These are phyloP conservation scores for Hemicrepidius hirtus DNA, from an alignment of 2,888 invertebrate species.

Conservation along the genomic window DNA sequence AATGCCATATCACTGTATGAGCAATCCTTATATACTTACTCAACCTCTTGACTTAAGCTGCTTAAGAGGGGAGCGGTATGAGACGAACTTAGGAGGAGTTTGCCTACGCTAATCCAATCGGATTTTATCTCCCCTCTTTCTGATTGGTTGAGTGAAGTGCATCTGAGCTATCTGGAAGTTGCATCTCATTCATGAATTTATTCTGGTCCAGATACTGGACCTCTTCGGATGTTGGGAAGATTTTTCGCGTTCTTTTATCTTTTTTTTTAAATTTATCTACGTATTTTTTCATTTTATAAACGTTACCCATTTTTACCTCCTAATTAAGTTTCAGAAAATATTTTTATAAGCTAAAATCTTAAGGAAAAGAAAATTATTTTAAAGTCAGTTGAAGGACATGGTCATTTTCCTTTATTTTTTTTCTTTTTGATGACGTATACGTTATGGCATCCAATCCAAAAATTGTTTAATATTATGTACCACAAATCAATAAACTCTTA, in stretches of 20 bases:
- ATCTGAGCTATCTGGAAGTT: conserved; percentile 52
- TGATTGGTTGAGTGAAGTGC: conserved; percentile 54
- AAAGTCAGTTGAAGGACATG: no score
- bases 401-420: no score
- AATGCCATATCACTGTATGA: conserved; percentile 60
- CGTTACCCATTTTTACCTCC: no score
- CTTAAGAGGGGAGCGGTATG: conserved; percentile 57
- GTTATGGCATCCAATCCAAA: no score
- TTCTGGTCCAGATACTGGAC: conserved; percentile 55
- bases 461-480: conserved; percentile 5
- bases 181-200: conserved; percentile 57
- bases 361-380: no score
- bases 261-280: no score
- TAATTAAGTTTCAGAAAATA: no score
- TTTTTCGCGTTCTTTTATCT: neutral
- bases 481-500: conserved; percentile 9
- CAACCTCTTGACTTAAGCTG: conserved; percentile 60
- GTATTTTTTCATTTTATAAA: no score
- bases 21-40: conserved; percentile 62
- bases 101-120: conserved; percentile 49
- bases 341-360: no score
- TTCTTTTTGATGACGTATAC: no score
- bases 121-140: conserved; percentile 44
- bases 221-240: conserved; percentile 10
- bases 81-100: conserved; percentile 55